phyloP scores from a whole-genome alignment of 2,113 vertebrate genomes.

The Pongo pygmaeus region DNA sequence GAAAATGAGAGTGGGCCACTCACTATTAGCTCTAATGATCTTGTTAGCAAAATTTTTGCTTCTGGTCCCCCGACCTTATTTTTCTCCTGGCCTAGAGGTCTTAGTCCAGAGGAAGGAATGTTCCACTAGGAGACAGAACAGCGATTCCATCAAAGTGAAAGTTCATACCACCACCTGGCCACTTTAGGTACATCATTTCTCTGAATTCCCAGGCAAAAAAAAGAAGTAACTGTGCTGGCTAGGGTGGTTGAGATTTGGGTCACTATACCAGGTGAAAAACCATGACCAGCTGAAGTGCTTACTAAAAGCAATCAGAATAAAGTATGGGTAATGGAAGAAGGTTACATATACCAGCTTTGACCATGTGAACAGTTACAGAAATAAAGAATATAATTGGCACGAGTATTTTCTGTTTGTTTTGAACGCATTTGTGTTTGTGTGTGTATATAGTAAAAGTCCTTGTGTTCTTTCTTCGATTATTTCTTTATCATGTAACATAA shows the following conservation, averaged over 20 bases:
- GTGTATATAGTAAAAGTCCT: background rate
- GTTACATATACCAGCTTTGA: background rate
- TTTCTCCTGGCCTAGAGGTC: background rate
- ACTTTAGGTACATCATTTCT: background rate
- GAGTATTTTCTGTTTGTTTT: background rate
- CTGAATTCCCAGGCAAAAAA: background rate
- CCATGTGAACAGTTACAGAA: background rate
- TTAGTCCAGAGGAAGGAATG: background rate
- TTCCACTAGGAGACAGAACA: background rate
- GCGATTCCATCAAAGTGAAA: background rate
- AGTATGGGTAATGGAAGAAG: background rate
- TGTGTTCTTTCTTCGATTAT: background rate
- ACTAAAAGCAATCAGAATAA: background rate
- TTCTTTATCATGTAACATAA: background rate
- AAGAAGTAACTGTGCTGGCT: background rate
- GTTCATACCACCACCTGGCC: background rate
- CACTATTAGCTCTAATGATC: background rate
- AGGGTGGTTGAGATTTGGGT: background rate
- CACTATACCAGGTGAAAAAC: background rate
- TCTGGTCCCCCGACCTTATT: background rate
- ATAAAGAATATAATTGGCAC: background rate
- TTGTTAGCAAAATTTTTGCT: background rate
- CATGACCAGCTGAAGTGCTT: background rate
- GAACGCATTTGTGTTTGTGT: background rate
- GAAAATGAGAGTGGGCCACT: background rate